Base-by-base conservation (phyloP, 2,888 invertebrate species). In the Drosophila barbarae region DNA sequence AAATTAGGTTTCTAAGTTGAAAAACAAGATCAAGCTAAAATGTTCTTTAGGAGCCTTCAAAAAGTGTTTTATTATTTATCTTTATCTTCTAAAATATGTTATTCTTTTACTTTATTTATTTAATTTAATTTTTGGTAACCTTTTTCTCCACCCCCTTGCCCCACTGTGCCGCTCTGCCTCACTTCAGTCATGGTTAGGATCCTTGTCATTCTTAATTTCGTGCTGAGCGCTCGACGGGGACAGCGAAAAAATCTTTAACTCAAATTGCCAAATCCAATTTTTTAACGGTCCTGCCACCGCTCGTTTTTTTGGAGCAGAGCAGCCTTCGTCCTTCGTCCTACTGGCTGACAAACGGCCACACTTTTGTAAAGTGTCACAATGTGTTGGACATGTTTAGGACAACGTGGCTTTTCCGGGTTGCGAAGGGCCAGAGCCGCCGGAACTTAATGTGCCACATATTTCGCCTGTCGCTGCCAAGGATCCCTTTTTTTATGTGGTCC, bases 161-260 rank as follows among this genome's bases (percentile, higher is more conserved):
- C 70, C 73, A 78, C 70, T 75, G 81, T 79, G 50, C 18, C 18
- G 18, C 30, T 13, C n/a, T 28, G 36, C 18, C 36, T n/a, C 21
- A 38, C 51, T 50, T 41, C 52, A 54, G 53, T 59, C 47, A 38
- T 57, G 56, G 57, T 69, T 69, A 73, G 67, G 68, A 65, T 72
- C 65, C 75, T 73, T 79, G 84, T 82, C 83, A 81, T 72, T 83
- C 77, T 83, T 82, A 74, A 83, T 83, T 79, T 72, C 46, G 52
- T 23, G 53, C 59, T 41, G 34, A 53, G 56, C 42, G 46, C 59
- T 39, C 42, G 26, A 10, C 26, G 42, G 46, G 50, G 52, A 54
- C 52, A 64, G 66, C 61, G 55, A 72, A 69, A 72, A 72, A 73
- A 76, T 76, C 80, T 75, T 72, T 44, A 73, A 69, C 74, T 75